Percentiles rank a stretch among this genome's conserved stretches.
Conservation (phyloP, 2,888 invertebrate species). For the Drepana falcataria region DNA sequence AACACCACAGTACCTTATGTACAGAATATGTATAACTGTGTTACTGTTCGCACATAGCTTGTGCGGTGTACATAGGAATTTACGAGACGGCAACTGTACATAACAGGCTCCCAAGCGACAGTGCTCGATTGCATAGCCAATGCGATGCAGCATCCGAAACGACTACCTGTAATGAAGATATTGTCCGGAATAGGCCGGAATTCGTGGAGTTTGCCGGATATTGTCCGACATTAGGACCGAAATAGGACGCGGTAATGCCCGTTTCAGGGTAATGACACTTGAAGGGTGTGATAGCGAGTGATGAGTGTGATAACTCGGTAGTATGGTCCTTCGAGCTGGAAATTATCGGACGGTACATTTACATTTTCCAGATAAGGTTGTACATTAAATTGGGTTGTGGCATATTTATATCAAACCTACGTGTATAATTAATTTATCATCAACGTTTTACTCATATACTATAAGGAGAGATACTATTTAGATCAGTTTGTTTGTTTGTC, state of each 20-base stretch:
- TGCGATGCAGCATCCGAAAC: slow-evolving; percentile 50
- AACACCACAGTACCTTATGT: neutral
- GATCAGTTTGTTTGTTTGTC: too few relatives aligned
- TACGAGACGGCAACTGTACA: slow-evolving; percentile 46
- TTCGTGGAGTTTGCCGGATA: neutral
- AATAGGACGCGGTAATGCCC: slow-evolving; percentile 1
- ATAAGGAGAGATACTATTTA: too few relatives aligned
- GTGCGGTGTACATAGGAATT: slow-evolving; percentile 27
- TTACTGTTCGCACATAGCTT: neutral
- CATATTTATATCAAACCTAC: too few relatives aligned
- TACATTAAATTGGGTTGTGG: too few relatives aligned
- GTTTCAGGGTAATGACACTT: slow-evolving; percentile 1
- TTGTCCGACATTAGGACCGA: neutral
- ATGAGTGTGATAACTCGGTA: neutral
- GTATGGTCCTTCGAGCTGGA: slow-evolving; percentile 1
- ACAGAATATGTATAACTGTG: neutral
- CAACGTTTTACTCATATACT: too few relatives aligned
- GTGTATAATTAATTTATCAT: too few relatives aligned
- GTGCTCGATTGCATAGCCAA: slow-evolving; percentile 44
- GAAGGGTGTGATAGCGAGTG: neutral
- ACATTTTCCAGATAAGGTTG: neutral
- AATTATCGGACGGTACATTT: neutral
- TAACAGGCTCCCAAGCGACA: slow-evolving; percentile 45
- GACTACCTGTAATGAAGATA: slow-evolving; percentile 22
- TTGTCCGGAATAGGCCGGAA: neutral